A percentile compares a stretch with the other conserved stretches of the same genome.
Conservation (phyloP, 2,797 vertebrate species). For the Trachops cirrhosus region DNA sequence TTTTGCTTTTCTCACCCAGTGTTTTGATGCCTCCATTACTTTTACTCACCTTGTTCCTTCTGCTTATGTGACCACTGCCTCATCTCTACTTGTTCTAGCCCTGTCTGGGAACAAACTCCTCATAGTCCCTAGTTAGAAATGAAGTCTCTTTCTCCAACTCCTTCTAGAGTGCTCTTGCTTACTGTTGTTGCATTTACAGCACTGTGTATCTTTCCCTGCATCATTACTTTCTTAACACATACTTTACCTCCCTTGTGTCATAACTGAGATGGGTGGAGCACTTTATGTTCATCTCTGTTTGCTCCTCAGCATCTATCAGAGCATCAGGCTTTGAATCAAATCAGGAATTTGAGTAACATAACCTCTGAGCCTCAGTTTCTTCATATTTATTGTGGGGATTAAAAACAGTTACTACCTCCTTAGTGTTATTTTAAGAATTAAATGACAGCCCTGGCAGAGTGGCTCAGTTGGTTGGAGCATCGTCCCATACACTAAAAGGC, state of each 20-base stretch:
- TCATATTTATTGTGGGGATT: not conserved
- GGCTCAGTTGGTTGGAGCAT: not conserved
- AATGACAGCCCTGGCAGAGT: not conserved
- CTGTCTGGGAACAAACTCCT: not conserved
- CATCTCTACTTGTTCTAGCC: not conserved
- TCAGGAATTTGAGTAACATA: not conserved
- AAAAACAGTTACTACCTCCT: not conserved
- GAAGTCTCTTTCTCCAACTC: not conserved
- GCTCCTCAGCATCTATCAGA: not conserved
- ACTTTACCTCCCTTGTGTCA: not conserved
- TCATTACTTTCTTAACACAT: not conserved
- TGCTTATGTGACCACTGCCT: not conserved
- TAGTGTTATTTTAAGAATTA: not conserved
- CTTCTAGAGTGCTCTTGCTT: not conserved
- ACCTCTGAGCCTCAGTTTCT: not conserved
- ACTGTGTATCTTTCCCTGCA: not conserved
- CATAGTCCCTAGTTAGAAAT: not conserved
- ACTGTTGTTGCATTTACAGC: not conserved
- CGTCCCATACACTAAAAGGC: not conserved
- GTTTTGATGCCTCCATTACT: not conserved
- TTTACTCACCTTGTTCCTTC: not conserved
- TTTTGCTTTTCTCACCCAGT: not conserved
- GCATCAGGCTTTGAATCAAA: not conserved
- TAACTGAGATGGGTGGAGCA: not conserved
- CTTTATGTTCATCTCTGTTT: not conserved